These are phyloP conservation scores for Zaprionus inermis DNA, from an alignment of 1,140 invertebrate species.

Conservation along the genomic window DNA sequence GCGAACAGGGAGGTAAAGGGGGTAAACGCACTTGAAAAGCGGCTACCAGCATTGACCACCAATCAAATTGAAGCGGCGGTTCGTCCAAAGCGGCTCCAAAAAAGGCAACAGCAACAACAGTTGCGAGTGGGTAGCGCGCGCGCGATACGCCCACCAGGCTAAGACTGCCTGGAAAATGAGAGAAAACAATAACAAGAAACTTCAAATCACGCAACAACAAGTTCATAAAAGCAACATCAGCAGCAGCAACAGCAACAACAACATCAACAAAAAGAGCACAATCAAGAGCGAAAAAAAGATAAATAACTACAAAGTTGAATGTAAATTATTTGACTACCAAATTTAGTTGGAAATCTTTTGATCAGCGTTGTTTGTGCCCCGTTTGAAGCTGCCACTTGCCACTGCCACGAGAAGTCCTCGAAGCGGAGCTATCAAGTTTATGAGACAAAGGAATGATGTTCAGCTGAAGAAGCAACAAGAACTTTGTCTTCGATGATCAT, in stretches of 20 bases:
- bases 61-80: conserved; percentile 64
- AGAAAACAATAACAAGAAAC: conserved; percentile 74
- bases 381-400: conserved; percentile 31
- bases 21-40: conserved; percentile 62
- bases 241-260: conserved; percentile 43
- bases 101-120: conserved; percentile 53
- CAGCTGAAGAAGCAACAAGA: neutral
- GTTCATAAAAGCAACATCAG: conserved; percentile 20
- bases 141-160: conserved; percentile 63
- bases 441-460: neutral
- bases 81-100: conserved; percentile 65
- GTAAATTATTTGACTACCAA: conserved; percentile 81
- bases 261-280: conserved; percentile 26
- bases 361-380: conserved; percentile 49
- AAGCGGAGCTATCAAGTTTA: conserved; percentile 10
- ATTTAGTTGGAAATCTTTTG: conserved; percentile 77
- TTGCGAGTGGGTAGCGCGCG: conserved; percentile 65
- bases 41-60: conserved; percentile 71
- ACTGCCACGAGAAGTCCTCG: neutral
- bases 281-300: conserved; percentile 55
- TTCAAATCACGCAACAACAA: conserved; percentile 74
- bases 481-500: neutral
- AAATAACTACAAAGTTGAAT: conserved; percentile 66
- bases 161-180: conserved; percentile 41
- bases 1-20: neutral